Evolutionary conservation across 2,888 invertebrate species (phyloP).

Genomic region (Cantharis lateralis): DNA sequence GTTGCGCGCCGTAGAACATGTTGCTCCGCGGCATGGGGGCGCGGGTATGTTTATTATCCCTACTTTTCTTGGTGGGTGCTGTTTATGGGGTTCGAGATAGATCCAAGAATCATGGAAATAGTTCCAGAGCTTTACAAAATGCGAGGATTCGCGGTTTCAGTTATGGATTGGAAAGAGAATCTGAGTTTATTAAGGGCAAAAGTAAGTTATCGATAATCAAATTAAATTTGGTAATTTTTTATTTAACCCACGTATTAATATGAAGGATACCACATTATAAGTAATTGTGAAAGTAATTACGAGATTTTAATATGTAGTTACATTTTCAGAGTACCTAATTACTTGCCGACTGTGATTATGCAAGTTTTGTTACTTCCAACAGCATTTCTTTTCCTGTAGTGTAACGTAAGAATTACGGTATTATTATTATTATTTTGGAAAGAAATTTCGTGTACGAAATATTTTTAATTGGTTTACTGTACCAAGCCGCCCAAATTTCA

Average conservation of each 20-base stretch:
- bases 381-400: background rate
- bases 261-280: background rate
- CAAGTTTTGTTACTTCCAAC: background rate
- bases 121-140: conserved; percentile 8
- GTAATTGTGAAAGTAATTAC: background rate
- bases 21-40: conserved; percentile 40
- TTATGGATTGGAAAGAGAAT: conserved; percentile 41
- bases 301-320: background rate
- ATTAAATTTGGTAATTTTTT: background rate
- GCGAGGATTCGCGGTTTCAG: conserved; percentile 16
- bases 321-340: background rate
- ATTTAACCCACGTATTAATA: background rate
- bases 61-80: conserved; percentile 28
- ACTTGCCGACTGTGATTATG: background rate
- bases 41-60: conserved; percentile 25
- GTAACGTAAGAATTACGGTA: background rate
- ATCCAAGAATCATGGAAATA: conserved; percentile 19
- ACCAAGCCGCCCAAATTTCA: background rate
- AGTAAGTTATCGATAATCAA: conserved; percentile 46
- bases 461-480: background rate
- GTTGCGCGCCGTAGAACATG: conserved; percentile 33
- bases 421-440: background rate
- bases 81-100: conserved; percentile 26
- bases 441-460: background rate
- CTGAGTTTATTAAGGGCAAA: conserved; percentile 51